Evolutionary conservation across 2,797 vertebrate genomes (phyloP).

Genomic region (Capromys pilorides): DNA sequence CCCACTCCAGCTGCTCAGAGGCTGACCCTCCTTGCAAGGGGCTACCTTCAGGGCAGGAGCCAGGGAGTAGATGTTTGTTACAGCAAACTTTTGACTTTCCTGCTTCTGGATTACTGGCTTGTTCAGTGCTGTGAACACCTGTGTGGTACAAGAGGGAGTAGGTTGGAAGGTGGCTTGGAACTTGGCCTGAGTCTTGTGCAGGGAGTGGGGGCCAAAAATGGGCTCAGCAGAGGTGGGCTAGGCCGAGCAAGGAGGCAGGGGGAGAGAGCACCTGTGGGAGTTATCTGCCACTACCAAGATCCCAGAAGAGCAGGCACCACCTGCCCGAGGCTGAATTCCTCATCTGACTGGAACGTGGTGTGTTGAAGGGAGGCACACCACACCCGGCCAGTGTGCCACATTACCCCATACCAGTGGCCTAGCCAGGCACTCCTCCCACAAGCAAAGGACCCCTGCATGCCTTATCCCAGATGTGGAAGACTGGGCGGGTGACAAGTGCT

Average conservation of each 20-base stretch:
- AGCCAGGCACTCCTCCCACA: background rate
- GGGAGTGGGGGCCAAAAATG: background rate
- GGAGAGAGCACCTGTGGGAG: background rate
- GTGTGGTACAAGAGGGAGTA: background rate
- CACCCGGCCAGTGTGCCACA: background rate
- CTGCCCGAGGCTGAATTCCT: constrained; percentile 74
- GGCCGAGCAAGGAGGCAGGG: background rate
- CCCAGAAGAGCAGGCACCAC: constrained; percentile 28
- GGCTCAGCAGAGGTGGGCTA: background rate
- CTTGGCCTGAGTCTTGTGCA: background rate
- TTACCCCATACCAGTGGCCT: background rate
- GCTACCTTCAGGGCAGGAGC: background rate
- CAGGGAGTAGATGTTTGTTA: background rate
- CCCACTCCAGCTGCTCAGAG: background rate
- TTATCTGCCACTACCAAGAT: background rate
- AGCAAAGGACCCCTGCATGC: background rate
- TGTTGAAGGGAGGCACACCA: constrained; percentile 59
- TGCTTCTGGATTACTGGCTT: background rate
- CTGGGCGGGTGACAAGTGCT: background rate
- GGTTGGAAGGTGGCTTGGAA: background rate
- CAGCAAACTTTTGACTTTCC: background rate
- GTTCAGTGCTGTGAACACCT: background rate
- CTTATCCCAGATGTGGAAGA: background rate
- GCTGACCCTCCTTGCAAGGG: background rate
- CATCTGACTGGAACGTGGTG: constrained; percentile 72